Percentiles rank a stretch among this genome's conserved stretches.
Conservation (phyloP, 2,888 invertebrate species). For the Dryomyza anilis region DNA sequence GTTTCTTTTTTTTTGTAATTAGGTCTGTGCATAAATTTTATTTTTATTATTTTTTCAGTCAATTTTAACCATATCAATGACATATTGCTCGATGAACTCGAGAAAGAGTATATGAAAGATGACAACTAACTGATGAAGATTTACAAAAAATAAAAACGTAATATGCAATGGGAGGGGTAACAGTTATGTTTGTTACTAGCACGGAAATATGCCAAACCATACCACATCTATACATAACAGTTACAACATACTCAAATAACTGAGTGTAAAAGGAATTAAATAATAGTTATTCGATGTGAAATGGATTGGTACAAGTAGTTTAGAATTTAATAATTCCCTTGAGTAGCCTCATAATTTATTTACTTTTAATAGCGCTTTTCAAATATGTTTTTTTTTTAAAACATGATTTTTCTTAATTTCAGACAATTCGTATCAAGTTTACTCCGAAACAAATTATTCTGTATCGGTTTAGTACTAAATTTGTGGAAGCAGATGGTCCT, state of each 20-base stretch:
- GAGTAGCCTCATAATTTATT: neutral
- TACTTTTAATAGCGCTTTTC: neutral
- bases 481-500: too few species aligned
- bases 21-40: neutral
- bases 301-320: neutral
- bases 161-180: conserved; percentile 1
- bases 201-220: neutral
- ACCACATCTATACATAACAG: neutral
- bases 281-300: neutral
- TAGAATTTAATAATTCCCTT: neutral
- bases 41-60: conserved; percentile 27
- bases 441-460: conserved; percentile 57
- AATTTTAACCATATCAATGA: conserved; percentile 32
- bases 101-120: conserved; percentile 33
- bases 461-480: conserved; percentile 51
- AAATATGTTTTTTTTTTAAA: conserved; percentile 21
- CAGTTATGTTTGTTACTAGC: neutral
- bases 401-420: conserved; percentile 39
- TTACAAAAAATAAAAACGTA: too few species aligned
- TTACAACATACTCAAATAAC: too few species aligned
- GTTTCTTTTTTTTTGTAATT: too few species aligned
- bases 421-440: conserved; percentile 57
- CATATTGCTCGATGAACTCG: conserved; percentile 30
- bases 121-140: conserved; percentile 26
- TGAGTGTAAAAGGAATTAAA: too few species aligned